phyloP scores from a whole-genome alignment of 2,797 vertebrate genomes.

The Pangasius djambal region DNA sequence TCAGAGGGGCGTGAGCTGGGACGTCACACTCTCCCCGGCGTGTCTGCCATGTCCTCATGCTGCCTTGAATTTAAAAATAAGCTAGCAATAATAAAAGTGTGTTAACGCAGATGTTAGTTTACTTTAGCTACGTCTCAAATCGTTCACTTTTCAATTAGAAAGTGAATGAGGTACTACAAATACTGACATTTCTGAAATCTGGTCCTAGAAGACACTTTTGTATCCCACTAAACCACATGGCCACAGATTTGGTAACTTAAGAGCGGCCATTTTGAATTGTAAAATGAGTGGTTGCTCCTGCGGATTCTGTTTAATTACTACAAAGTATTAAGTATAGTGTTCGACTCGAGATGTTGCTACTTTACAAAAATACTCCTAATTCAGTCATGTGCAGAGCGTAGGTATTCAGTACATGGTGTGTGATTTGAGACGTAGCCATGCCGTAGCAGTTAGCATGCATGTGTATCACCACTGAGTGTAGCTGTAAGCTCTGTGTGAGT shows the following conservation, averaged over 20 bases:
- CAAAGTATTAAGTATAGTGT: background rate
- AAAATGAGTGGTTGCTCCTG: too few species aligned
- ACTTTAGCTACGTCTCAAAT: background rate
- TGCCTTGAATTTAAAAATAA: background rate
- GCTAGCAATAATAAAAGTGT: background rate
- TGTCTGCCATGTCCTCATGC: background rate
- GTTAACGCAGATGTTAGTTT: background rate
- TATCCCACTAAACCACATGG: background rate
- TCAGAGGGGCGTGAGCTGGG: conserved; percentile 52
- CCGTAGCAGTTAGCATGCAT: background rate
- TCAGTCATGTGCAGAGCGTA: background rate
- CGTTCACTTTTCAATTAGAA: background rate
- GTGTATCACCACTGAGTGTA: background rate
- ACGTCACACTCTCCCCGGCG: background rate
- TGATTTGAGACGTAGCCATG: background rate
- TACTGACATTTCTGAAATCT: background rate
- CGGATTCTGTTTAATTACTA: background rate
- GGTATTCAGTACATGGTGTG: background rate
- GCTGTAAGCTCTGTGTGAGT: background rate
- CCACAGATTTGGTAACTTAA: background rate
- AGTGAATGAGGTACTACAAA: background rate
- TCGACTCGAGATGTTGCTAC: background rate
- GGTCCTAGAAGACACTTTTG: background rate
- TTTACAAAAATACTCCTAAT: background rate
- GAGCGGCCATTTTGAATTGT: background rate